Evolutionary conservation across 2,113 vertebrate genomes (phyloP).

Genomic region (Henicopernis longicauda): DNA sequence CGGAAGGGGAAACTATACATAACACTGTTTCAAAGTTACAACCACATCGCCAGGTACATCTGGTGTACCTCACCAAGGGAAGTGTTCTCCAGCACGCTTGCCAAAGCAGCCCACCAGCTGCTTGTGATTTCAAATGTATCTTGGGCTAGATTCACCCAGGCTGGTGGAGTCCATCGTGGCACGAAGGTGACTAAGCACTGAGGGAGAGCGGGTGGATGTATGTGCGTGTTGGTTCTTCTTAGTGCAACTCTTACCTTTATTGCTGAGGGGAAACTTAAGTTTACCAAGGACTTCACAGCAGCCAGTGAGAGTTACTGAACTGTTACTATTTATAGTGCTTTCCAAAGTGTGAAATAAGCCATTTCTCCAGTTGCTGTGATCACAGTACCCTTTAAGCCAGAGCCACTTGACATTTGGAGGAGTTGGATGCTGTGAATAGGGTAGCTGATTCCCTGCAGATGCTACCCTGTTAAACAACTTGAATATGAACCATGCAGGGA

Average conservation of each 20-base stretch:
- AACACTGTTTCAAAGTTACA: neutral
- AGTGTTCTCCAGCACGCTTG: neutral
- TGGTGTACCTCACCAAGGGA: neutral
- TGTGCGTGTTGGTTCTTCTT: neutral
- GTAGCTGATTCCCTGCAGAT: neutral
- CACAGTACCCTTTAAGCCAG: neutral
- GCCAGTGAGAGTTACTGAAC: neutral
- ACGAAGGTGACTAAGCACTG: rapidly evolving
- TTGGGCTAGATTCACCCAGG: neutral
- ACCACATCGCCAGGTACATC: neutral
- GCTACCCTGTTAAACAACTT: neutral
- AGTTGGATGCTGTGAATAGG: neutral
- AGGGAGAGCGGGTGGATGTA: neutral
- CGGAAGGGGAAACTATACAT: neutral
- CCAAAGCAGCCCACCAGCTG: neutral
- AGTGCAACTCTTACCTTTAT: neutral
- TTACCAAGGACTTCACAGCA: neutral
- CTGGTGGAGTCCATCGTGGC: rapidly evolving
- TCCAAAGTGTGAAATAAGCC: neutral
- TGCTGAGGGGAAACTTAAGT: neutral
- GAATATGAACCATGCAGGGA: neutral
- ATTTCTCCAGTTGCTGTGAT: neutral
- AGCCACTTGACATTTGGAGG: neutral
- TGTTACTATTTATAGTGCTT: neutral
- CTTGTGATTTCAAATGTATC: neutral